These are phyloP conservation scores for Galaxea fascicularis DNA, from an alignment of 92 coral and sea anemone genomes.

Conservation along the genomic window DNA sequence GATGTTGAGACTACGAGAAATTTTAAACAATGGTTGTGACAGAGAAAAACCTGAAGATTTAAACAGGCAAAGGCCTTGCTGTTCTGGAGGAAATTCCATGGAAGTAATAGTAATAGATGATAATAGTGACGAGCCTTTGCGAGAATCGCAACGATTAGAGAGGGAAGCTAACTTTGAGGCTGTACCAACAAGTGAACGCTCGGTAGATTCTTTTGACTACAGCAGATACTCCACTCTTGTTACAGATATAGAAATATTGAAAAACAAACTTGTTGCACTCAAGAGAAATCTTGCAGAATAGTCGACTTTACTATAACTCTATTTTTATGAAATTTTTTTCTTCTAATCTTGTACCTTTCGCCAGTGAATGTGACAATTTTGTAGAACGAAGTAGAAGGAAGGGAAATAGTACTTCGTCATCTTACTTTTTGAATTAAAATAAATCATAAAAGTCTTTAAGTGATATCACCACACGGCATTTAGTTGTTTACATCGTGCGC, in stretches of 20 bases:
- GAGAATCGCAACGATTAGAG: background rate
- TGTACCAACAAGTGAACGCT: slow-evolving; percentile 10
- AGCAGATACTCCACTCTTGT: slow-evolving; percentile 24
- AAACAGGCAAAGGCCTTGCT: background rate
- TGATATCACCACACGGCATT: too few species aligned
- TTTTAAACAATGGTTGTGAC: slow-evolving; percentile 10
- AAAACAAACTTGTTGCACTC: slow-evolving; percentile 48
- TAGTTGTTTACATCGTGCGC: too few species aligned
- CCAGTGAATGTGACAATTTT: too few species aligned
- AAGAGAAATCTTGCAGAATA: slow-evolving; percentile 40
- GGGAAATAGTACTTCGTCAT: too few species aligned
- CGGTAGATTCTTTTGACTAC: background rate
- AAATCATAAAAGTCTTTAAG: too few species aligned
- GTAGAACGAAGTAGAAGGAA: too few species aligned
- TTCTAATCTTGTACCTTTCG: background rate
- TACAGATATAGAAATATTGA: slow-evolving; percentile 42
- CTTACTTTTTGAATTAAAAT: too few species aligned
- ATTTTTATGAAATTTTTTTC: background rate
- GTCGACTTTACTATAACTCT: background rate
- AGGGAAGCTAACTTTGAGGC: background rate
- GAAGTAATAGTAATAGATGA: slow-evolving; percentile 19
- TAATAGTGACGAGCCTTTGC: background rate
- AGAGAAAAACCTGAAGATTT: background rate
- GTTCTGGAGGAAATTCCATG: slow-evolving; percentile 6
- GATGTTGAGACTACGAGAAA: slow-evolving; percentile 20